Base-by-base conservation (phyloP, 2,888 invertebrate species). In the Mesorhabditis spiculigera region DNA sequence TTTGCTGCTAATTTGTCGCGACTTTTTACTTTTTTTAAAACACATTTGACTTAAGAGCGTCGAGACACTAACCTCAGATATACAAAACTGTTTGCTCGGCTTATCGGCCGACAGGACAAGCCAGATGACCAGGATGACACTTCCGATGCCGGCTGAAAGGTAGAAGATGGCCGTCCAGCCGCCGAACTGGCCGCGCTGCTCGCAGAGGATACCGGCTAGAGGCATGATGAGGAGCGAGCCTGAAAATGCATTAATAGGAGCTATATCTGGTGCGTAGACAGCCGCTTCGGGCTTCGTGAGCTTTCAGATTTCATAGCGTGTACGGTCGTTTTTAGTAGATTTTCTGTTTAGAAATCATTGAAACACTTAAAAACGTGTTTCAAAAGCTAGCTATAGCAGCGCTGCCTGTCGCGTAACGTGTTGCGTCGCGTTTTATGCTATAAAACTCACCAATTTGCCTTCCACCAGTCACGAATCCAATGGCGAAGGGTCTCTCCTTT, bases 381-480 rank as follows among this genome's bases (percentile, higher is more conserved):
- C n/a, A n/a, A n/a, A n/a, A n/a, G n/a, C n/a, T n/a, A n/a, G n/a
- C n/a, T n/a, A n/a, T n/a, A n/a, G n/a, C n/a, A n/a, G n/a, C n/a
- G n/a, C n/a, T n/a, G n/a, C n/a, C n/a, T n/a, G n/a, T n/a, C n/a
- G n/a, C n/a, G n/a, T n/a, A n/a, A n/a, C n/a, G n/a, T n/a, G n/a
- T n/a, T n/a, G n/a, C n/a, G n/a, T n/a, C n/a, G n/a, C n/a, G n/a
- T n/a, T 28, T 28, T 28, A 28, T 28, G 28, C 28, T n/a, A n/a
- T 28, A 28, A 28, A 28, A 28, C 28, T 43, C 63, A 78, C 82
- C 83, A 50, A 84, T 82, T 74, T 84, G 84, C 61, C 84, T 68
- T 58, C 84, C 84, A 42, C 84, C 84, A 13, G 84, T 84, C 58
- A 84, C 80, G 50, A 84, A 76, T 66, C 83, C 84, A n/a, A 84